phyloP scores from a whole-genome alignment of 2,113 vertebrate genomes.

The Panthera leo region DNA sequence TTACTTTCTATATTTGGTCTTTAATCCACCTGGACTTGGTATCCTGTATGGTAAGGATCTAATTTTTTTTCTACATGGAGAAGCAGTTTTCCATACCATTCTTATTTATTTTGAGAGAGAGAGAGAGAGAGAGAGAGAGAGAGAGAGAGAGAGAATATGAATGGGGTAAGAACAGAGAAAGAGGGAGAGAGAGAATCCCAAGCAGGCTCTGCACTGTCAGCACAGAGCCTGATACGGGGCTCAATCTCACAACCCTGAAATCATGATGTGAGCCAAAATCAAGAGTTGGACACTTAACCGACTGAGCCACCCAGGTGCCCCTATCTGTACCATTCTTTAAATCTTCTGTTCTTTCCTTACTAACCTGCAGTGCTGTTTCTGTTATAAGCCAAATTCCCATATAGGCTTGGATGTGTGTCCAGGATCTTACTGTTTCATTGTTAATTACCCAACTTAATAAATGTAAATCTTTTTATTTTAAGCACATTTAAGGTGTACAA shows the following conservation, averaged over 20 bases:
- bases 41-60: background rate
- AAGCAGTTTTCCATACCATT: background rate
- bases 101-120: background rate
- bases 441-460: slow-evolving; percentile 32
- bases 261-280: too few species aligned
- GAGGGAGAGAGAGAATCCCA: too few species aligned
- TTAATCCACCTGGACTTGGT: background rate
- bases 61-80: background rate
- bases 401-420: background rate
- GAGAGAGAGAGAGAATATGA: too few species aligned
- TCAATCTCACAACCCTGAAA: too few species aligned
- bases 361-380: background rate
- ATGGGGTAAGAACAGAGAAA: too few species aligned
- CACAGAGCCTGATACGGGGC: too few species aligned
- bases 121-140: too few species aligned
- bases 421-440: background rate
- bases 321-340: background rate
- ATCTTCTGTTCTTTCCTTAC: background rate
- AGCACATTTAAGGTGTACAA: background rate
- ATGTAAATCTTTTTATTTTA: background rate
- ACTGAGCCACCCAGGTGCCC: too few species aligned
- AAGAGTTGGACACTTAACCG: too few species aligned
- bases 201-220: too few species aligned
- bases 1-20: background rate
- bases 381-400: background rate